Evolutionary conservation across 1,140 invertebrate species (phyloP).

Genomic region (Halictus rubicundus): DNA sequence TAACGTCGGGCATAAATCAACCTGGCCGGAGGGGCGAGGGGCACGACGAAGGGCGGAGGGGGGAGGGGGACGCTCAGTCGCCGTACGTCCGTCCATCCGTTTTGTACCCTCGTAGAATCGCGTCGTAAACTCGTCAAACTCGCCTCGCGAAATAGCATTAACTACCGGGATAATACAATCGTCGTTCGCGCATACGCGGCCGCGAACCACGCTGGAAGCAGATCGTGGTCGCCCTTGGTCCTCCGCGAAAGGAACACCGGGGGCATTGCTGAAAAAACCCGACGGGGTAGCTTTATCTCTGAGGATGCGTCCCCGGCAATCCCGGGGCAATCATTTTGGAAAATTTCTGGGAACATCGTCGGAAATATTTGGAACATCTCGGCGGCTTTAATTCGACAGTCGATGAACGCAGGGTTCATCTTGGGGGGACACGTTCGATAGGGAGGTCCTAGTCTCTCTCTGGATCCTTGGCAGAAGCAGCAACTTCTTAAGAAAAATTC

Average conservation of each 20-base stretch:
- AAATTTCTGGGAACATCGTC: no score
- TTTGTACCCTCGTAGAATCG: slow-evolving; percentile 75
- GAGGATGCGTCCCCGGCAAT: no score
- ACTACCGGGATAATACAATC: slow-evolving; percentile 80
- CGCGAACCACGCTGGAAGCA: slow-evolving; percentile 40
- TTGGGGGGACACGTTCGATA: no score
- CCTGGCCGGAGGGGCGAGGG: slow-evolving; percentile 54
- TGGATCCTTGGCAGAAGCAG: no score
- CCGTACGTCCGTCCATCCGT: slow-evolving; percentile 54
- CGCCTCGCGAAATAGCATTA: slow-evolving; percentile 79
- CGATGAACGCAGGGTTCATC: no score
- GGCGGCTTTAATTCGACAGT: no score
- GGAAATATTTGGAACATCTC: no score
- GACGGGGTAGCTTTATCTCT: no score
- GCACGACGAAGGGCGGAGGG: slow-evolving; percentile 37
- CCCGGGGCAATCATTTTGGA: no score
- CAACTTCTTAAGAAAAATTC: no score
- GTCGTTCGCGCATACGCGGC: slow-evolving; percentile 63
- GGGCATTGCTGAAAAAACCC: no score
- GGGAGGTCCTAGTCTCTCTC: no score
- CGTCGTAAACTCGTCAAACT: slow-evolving; percentile 81
- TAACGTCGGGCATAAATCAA: slow-evolving; percentile 80
- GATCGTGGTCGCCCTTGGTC: slow-evolving; percentile 23
- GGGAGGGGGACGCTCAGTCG: slow-evolving; percentile 13
- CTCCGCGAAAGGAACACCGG: neutral